Base-by-base conservation (phyloP, 2,797 vertebrate species). In the Crenuchus spilurus region DNA sequence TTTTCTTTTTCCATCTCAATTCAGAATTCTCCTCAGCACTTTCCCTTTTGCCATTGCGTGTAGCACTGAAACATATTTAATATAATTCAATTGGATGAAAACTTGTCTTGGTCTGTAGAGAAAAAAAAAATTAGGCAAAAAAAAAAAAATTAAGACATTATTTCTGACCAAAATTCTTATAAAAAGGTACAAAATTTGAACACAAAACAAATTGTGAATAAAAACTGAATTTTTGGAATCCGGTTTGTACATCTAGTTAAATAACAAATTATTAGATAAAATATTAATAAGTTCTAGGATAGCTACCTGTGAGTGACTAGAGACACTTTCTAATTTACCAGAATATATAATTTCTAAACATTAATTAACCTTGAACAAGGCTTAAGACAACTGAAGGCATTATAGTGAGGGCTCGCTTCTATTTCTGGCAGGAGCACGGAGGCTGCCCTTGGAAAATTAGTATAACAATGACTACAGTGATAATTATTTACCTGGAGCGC, bases 371-470 rank as follows among this genome's bases (percentile, higher is more conserved):
- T 33, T 37, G 39, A 46, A 62, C 49, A 75, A 54, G 44, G 33
- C 41, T 20, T 14, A 30, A 41, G 33, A 46, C 73, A 33, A 5
- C 13, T 51, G 33, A 65, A 65, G 18, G 9, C 10, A 41, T 58
- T 7, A 44, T 31, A 78, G 57, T 24, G 31, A 52, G n/a, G 68
- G 58, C 26, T 41, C 46, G 52, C 37, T 74, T 71, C 57, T 61
- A 54, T 63, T 70, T 46, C 30, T 75, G 44, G 30, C 13, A 57
- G 30, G 70, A 66, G 73, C 52, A 30, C 41, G 51, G 51, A 48
- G 49, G 13, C 80, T 65, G 80, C 81, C 80, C 86, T 73, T 75
- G 71, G 65, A 31, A 30, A 10, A 48, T 11, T 4, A 33, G 31
- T 2, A 6, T 31, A 28, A 63, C 44, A 28, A 33, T 33, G 1